Evolutionary conservation across 2,888 invertebrate genomes (phyloP).

Genomic region (Tachystola acroxantha): DNA sequence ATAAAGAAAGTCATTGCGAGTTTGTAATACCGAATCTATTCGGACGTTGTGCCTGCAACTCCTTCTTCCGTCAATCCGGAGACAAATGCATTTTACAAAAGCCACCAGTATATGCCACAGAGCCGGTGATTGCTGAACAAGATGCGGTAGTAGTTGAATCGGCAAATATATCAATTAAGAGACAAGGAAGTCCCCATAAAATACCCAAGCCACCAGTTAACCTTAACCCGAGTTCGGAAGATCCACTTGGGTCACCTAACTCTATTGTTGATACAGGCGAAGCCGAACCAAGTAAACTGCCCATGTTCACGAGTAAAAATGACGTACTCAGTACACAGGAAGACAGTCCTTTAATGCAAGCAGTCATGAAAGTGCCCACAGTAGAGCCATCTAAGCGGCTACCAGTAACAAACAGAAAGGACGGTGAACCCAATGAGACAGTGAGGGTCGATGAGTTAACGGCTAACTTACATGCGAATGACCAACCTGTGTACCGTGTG

Average conservation of each 20-base stretch:
- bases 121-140: conserved; percentile 60
- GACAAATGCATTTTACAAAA: conserved; percentile 79
- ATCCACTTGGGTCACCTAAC: conserved; percentile 35
- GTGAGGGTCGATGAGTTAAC: conserved; percentile 62
- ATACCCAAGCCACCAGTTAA: conserved; percentile 35
- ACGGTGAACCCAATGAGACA: conserved; percentile 59
- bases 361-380: conserved; percentile 59
- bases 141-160: conserved; percentile 37
- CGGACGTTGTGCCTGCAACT: conserved; percentile 90
- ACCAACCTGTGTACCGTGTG: conserved; percentile 69
- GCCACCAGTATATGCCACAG: conserved; percentile 44
- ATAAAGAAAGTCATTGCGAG: conserved; percentile 90
- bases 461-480: conserved; percentile 67
- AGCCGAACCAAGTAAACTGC: conserved; percentile 51
- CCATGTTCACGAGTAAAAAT: conserved; percentile 52
- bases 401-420: conserved; percentile 55
- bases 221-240: conserved; percentile 28
- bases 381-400: conserved; percentile 49
- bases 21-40: conserved; percentile 93
- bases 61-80: conserved; percentile 80
- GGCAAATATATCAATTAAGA: conserved; percentile 26
- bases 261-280: conserved; percentile 38
- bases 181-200: conserved; percentile 28
- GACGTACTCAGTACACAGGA: conserved; percentile 60
- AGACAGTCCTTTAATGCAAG: conserved; percentile 64